Conservation (phyloP, 2,797 vertebrate genomes). For the Anguilla pacifica region DNA sequence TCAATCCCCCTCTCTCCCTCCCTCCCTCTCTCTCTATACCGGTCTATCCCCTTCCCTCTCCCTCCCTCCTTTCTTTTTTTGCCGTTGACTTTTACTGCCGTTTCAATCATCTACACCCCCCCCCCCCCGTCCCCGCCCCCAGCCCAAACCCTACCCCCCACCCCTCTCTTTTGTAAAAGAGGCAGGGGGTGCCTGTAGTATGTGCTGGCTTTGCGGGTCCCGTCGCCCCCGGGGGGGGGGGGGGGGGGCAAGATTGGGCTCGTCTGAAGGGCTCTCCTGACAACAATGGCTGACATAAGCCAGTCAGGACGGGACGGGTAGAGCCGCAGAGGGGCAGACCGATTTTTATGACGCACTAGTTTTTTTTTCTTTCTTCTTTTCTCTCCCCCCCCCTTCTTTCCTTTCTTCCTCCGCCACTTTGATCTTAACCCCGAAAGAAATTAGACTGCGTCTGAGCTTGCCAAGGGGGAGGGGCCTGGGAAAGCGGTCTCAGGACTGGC, state of each 20-base stretch:
- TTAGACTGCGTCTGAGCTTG: slow-evolving; percentile 49
- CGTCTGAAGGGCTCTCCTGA: slow-evolving; percentile 45
- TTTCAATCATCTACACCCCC: not conserved
- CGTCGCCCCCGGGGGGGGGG: not conserved
- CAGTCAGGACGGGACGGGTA: slow-evolving; percentile 41
- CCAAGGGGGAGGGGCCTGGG: not conserved
- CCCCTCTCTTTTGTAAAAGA: not conserved
- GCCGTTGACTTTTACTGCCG: not conserved
- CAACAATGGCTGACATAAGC: slow-evolving; percentile 63
- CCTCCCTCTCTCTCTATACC: not conserved
- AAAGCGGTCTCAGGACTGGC: slow-evolving; percentile 11
- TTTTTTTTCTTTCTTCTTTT: slow-evolving; percentile 36
- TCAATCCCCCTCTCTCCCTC: not conserved
- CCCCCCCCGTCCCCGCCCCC: not conserved
- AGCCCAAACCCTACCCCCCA: not conserved
- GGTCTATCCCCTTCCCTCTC: not conserved
- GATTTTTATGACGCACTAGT: slow-evolving; percentile 51
- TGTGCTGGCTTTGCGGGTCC: slow-evolving; percentile 7
- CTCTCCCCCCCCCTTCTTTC: not conserved
- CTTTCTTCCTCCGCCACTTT: slow-evolving; percentile 51
- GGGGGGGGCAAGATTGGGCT: not conserved
- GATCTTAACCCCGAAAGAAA: slow-evolving; percentile 62
- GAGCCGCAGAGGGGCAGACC: slow-evolving; percentile 37
- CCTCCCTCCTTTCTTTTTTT: not conserved
- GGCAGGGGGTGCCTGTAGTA: not conserved